Evolutionary conservation across 2,797 vertebrate species (phyloP).

Genomic region (Galaxias olidus): DNA sequence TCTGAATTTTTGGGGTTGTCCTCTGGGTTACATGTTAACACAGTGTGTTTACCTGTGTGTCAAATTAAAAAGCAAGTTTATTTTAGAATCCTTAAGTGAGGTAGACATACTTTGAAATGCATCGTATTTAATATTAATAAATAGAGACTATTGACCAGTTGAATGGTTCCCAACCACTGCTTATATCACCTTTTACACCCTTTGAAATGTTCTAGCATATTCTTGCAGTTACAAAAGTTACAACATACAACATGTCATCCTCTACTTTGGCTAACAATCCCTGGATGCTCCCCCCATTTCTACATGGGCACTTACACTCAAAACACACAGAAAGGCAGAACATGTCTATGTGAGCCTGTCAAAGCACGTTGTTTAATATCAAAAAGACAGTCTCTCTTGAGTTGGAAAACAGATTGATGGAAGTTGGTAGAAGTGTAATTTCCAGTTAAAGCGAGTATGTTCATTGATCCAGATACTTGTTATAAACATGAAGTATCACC

Average conservation of each 20-base stretch:
- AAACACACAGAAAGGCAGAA: conserved; percentile 70
- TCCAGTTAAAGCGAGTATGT: conserved; percentile 74
- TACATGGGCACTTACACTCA: conserved; percentile 69
- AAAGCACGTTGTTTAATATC: conserved; percentile 54
- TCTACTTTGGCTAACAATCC: conserved; percentile 80
- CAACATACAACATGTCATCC: conserved; percentile 72
- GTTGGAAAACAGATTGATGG: conserved; percentile 63
- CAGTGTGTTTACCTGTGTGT: conserved; percentile 54
- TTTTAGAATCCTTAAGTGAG: conserved; percentile 75
- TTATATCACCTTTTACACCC: conserved; percentile 66
- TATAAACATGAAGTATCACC: conserved; percentile 59
- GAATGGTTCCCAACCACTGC: conserved; percentile 69
- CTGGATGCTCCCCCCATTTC: conserved; percentile 72
- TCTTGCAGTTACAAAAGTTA: conserved; percentile 74
- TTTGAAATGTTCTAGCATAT: conserved; percentile 75
- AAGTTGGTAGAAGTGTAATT: conserved; percentile 64
- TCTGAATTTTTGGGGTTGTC: conserved; percentile 44
- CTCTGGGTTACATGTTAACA: conserved; percentile 58
- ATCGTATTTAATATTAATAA: conserved; percentile 73
- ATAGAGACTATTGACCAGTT: conserved; percentile 73
- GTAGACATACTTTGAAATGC: conserved; percentile 79
- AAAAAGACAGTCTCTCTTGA: conserved; percentile 65
- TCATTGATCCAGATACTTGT: conserved; percentile 66
- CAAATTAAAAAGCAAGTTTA: conserved; percentile 51
- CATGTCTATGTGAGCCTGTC: conserved; percentile 55